Base-by-base conservation (phyloP, 2,113 vertebrate genomes). In the Ochotona curzoniae region DNA sequence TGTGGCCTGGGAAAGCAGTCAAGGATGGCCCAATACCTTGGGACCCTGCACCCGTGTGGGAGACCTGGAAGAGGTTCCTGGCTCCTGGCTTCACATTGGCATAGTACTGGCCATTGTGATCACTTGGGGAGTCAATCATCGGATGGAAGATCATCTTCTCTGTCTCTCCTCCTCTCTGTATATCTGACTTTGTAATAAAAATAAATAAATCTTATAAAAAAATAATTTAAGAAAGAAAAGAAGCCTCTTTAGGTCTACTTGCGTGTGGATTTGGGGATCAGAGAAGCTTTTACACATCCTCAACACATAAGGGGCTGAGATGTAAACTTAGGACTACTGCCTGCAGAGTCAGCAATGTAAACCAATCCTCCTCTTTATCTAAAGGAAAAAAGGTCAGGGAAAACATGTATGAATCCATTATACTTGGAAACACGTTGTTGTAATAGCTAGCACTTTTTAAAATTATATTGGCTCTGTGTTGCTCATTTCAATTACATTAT, bases 161-260 rank as follows among this genome's bases (percentile, higher is more conserved):
- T n/a, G n/a, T n/a, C n/a, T n/a, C n/a, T n/a, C n/a, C n/a, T n/a
- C n/a, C n/a, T n/a, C n/a, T n/a, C n/a, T n/a, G n/a, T n/a, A n/a
- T n/a, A n/a, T n/a, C n/a, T n/a, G n/a, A n/a, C n/a, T n/a, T n/a
- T n/a, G n/a, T n/a, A n/a, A n/a, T n/a, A n/a, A n/a, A n/a, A n/a
- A n/a, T n/a, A n/a, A n/a, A n/a, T n/a, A n/a, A n/a, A n/a, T n/a
- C n/a, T n/a, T n/a, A n/a, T n/a, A n/a, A n/a, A n/a, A n/a, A n/a
- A n/a, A n/a, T n/a, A n/a, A 80, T n/a, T 82, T 83, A 89, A 92
- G 28, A 47, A 12, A 74, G 47, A 69, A 85, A 76, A 81, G n/a
- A 79, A 28, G 49, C 15, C 25, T 35, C 14, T 49, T 63, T 25
- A 28, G 14, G 28, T 61, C 54, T 38, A 54, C 13, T 54, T 35